These are phyloP conservation scores for Arothron firmamentum DNA, from an alignment of 2,113 vertebrate species.

Conservation along the genomic window DNA sequence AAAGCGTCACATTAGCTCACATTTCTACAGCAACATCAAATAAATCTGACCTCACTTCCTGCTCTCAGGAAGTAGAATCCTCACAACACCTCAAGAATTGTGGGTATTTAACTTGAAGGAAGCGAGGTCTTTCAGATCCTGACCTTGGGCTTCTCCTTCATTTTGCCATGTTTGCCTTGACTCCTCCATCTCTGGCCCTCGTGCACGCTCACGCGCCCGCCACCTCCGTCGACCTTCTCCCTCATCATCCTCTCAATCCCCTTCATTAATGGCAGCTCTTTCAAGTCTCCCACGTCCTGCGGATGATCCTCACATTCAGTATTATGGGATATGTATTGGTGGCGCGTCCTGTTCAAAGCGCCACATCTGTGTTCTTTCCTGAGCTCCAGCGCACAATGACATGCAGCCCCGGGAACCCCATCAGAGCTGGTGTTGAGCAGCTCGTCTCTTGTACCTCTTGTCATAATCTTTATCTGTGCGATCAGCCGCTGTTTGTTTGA, in stretches of 20 bases:
- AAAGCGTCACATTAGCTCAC: not conserved
- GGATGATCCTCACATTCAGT: constrained; percentile 88
- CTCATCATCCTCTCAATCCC: constrained; percentile 52
- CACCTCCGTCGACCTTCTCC: constrained; percentile 45
- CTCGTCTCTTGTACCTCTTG: not conserved
- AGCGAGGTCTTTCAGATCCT: too few relatives aligned
- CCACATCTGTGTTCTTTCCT: constrained; percentile 85
- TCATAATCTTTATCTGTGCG: constrained; percentile 15
- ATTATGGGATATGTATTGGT: constrained; percentile 84
- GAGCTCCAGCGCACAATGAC: constrained; percentile 13
- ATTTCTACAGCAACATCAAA: not conserved
- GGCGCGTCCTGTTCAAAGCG: constrained; percentile 80
- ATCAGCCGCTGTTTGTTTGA: constrained; percentile 11
- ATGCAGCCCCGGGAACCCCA: constrained; percentile 17
- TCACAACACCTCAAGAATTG: too few relatives aligned
- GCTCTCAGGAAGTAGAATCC: too few relatives aligned
- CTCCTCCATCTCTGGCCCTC: not conserved
- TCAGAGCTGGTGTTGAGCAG: constrained; percentile 2
- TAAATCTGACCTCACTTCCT: too few relatives aligned
- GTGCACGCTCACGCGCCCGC: constrained; percentile 5
- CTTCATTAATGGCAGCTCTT: constrained; percentile 78
- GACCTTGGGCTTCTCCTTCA: too few relatives aligned
- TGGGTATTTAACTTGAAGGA: too few relatives aligned
- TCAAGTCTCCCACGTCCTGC: constrained; percentile 86
- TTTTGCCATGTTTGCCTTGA: constrained; percentile 29